Conservation (phyloP, 2,797 vertebrate genomes). For the Etheostoma nigrum region DNA sequence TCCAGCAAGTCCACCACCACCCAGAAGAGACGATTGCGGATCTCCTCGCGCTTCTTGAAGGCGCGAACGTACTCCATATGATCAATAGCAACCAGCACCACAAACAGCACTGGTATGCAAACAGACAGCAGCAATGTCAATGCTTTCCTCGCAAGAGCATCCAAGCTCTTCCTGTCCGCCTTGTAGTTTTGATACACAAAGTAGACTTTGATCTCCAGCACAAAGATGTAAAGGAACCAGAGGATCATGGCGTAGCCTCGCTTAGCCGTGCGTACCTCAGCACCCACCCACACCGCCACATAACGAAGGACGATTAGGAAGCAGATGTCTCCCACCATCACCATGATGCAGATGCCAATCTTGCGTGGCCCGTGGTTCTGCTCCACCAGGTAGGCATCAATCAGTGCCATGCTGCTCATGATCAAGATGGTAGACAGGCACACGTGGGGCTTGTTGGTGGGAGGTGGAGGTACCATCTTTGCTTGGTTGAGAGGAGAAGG, state of each 20-base stretch:
- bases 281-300: slow-evolving; percentile 91
- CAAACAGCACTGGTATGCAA: slow-evolving; percentile 85
- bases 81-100: slow-evolving; percentile 86
- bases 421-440: slow-evolving; percentile 89
- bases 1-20: slow-evolving; percentile 92
- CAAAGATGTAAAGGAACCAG: slow-evolving; percentile 90
- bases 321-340: slow-evolving; percentile 91
- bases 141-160: slow-evolving; percentile 86
- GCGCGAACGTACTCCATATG: slow-evolving; percentile 92
- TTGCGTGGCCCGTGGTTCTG: slow-evolving; percentile 89
- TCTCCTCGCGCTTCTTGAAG: slow-evolving; percentile 91
- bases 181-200: slow-evolving; percentile 93
- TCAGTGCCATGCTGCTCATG: slow-evolving; percentile 88
- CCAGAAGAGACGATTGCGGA: slow-evolving; percentile 90
- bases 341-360: slow-evolving; percentile 88
- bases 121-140: slow-evolving; percentile 86
- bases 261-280: slow-evolving; percentile 90
- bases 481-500: slow-evolving; percentile 36
- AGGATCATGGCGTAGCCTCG: slow-evolving; percentile 92
- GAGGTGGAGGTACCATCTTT: slow-evolving; percentile 86
- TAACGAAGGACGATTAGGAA: slow-evolving; percentile 91
- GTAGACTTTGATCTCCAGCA: slow-evolving; percentile 91
- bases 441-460: slow-evolving; percentile 91
- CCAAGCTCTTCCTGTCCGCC: slow-evolving; percentile 88
- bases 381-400: slow-evolving; percentile 88